phyloP scores from a whole-genome alignment of 2,888 invertebrate species.

The Harpalus rubripes region DNA sequence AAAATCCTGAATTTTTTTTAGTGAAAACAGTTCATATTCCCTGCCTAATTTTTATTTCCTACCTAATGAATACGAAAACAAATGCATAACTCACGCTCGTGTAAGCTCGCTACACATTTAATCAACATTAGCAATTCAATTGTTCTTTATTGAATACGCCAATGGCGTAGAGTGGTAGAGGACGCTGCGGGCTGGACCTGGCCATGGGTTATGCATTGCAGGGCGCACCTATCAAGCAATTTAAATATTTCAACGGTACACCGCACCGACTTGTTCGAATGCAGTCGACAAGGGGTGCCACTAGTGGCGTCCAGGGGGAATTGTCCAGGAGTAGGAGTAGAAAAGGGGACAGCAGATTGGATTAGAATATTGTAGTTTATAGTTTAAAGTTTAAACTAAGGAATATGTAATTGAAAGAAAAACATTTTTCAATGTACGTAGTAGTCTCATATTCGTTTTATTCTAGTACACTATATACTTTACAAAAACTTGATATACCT shows the following conservation, averaged over 20 bases:
- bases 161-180: constrained; percentile 30
- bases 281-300: background rate
- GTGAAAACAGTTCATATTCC: background rate
- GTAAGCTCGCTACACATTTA: constrained; percentile 25
- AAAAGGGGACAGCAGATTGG: no score
- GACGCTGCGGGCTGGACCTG: no score
- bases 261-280: constrained; percentile 5
- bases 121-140: constrained; percentile 51
- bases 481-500: no score
- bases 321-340: background rate
- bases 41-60: background rate
- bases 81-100: constrained; percentile 19
- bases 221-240: constrained; percentile 53
- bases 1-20: background rate
- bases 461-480: no score
- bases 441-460: no score
- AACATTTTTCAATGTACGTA: no score
- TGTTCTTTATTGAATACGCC: constrained; percentile 45
- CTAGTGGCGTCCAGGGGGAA: background rate
- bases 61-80: constrained; percentile 30
- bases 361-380: no score
- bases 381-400: no score
- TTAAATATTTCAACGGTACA: constrained; percentile 58
- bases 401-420: no score
- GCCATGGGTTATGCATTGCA: background rate